Conservation (phyloP, 2,888 invertebrate genomes). For the Galerucella calmariensis region DNA sequence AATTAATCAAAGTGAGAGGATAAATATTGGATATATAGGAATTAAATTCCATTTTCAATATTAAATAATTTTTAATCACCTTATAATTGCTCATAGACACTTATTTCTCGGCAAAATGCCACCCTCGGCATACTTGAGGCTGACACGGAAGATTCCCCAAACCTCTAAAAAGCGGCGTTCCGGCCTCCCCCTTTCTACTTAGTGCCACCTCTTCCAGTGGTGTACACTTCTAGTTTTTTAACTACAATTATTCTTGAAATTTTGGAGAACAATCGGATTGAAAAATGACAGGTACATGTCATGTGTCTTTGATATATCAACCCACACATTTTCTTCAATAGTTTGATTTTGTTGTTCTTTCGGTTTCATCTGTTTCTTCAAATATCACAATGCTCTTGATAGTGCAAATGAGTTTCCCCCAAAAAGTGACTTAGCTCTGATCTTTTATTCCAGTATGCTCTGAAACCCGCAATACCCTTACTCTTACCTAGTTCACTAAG, state of each 20-base stretch:
- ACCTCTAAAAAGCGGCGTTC: constrained; percentile 35
- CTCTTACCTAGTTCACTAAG: no score
- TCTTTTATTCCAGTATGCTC: no score
- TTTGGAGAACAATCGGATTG: background rate
- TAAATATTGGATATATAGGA: background rate
- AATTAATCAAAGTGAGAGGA: no score
- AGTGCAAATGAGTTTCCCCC: no score
- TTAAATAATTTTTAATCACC: constrained; percentile 32
- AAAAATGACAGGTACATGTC: no score
- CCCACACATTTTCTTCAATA: no score
- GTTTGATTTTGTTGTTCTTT: no score
- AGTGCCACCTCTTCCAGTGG: background rate
- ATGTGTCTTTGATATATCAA: no score
- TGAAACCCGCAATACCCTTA: no score
- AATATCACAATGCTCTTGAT: no score
- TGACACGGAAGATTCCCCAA: constrained; percentile 36
- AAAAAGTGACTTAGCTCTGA: no score
- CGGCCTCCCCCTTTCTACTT: constrained; percentile 17
- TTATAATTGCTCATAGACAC: constrained; percentile 36
- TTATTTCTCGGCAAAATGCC: constrained; percentile 30
- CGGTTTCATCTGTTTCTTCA: no score
- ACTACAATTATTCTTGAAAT: background rate
- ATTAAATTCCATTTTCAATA: background rate
- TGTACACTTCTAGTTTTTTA: background rate
- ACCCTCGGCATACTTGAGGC: constrained; percentile 40